These are phyloP conservation scores for Theonella swinhoei DNA, from an alignment of 37 sponge, comb jelly and placozoan species.

Conservation along the genomic window DNA sequence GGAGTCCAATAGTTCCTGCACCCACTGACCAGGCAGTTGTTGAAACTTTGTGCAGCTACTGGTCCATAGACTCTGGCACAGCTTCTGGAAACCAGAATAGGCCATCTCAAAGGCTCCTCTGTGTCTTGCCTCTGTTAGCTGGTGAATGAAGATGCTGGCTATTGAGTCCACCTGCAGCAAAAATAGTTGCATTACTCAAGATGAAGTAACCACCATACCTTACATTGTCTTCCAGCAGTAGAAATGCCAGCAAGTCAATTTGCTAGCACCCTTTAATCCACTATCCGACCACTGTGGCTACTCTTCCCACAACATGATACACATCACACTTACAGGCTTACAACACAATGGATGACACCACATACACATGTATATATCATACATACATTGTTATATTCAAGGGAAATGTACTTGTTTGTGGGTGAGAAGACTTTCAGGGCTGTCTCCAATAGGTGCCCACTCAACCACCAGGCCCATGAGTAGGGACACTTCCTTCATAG, in stretches of 20 bases:
- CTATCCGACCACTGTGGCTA: no score
- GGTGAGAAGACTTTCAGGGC: slow-evolving; percentile 16
- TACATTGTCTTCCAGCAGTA: no score
- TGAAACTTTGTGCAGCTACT: slow-evolving; percentile 14
- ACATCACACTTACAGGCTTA: no score
- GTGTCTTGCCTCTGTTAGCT: slow-evolving; percentile 81
- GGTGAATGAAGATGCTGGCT: slow-evolving; percentile 66
- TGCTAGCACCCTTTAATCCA: no score
- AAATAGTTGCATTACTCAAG: no score
- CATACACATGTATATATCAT: neutral
- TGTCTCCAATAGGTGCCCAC: neutral
- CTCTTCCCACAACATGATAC: no score
- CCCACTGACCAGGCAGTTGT: slow-evolving; percentile 42
- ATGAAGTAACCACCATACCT: no score
- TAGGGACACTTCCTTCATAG: slow-evolving; percentile 81
- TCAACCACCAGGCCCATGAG: slow-evolving; percentile 60
- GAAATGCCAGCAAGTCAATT: no score
- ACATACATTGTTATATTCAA: neutral
- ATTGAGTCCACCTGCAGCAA: slow-evolving; percentile 48
- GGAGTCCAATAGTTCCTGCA: slow-evolving; percentile 51
- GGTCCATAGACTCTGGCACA: slow-evolving; percentile 75
- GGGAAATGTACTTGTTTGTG: slow-evolving; percentile 38
- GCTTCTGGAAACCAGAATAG: slow-evolving; percentile 76
- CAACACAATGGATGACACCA: no score
- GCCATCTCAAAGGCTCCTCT: slow-evolving; percentile 92